A percentile compares a stretch with the other conserved stretches of the same genome.
These are phyloP conservation scores for Holotrichia oblita DNA, from an alignment of 1,140 invertebrate genomes.

Conservation along the genomic window DNA sequence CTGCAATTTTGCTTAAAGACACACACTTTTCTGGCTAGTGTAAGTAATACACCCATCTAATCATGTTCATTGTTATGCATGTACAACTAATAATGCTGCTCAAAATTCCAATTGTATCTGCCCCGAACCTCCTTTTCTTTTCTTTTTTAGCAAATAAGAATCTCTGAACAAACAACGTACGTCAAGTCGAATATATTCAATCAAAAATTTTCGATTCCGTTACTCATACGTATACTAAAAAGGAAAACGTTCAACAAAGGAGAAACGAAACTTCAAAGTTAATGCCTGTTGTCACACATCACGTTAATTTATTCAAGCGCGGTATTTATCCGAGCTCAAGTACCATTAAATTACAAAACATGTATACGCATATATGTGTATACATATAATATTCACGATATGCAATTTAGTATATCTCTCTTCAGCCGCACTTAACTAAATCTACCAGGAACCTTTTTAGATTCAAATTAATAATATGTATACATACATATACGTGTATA, in stretches of 20 bases:
- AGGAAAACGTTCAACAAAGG: conserved; percentile 6
- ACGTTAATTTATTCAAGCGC: conserved; percentile 7
- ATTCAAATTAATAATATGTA: neutral
- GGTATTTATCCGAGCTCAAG: conserved; percentile 5
- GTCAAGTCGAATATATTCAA: neutral
- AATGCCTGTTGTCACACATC: conserved; percentile 7
- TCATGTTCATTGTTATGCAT: too few species aligned
- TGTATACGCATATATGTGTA: neutral
- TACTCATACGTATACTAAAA: neutral
- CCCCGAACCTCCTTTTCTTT: too few species aligned
- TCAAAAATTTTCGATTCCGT: conserved; percentile 1
- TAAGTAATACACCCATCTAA: too few species aligned
- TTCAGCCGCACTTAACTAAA: neutral
- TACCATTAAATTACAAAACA: conserved; percentile 14
- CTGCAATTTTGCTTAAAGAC: too few species aligned
- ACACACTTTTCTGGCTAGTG: too few species aligned
- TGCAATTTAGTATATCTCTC: neutral
- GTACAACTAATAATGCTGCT: too few species aligned
- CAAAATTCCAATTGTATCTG: too few species aligned
- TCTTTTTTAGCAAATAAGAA: neutral
- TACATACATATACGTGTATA: too few species aligned
- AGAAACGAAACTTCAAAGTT: conserved; percentile 16
- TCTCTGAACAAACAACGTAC: neutral
- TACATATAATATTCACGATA: neutral
- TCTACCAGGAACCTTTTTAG: neutral